Evolutionary conservation across 2,113 vertebrate genomes (phyloP).

Genomic region (Stomatorhinus ivindoensis): DNA sequence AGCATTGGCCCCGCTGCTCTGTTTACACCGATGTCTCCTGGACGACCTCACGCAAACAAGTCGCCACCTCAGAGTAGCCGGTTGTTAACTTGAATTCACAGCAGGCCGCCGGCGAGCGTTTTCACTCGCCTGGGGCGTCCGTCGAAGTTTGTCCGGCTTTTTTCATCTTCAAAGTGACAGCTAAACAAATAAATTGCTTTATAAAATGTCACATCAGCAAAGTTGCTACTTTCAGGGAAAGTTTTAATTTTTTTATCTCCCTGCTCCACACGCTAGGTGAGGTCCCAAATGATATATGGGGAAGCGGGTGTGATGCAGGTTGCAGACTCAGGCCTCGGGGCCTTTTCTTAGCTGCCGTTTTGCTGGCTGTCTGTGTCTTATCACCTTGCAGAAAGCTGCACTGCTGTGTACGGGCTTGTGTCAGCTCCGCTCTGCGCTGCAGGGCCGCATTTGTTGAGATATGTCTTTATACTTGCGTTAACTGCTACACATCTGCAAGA

Average conservation of each 20-base stretch:
- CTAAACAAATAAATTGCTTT: constrained; percentile 20
- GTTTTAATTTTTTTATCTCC: neutral
- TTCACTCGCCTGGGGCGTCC: neutral
- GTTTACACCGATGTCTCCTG: neutral
- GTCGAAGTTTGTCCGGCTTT: constrained; percentile 1
- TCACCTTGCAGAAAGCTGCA: neutral
- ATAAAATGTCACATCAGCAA: constrained; percentile 23
- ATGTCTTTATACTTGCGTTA: neutral
- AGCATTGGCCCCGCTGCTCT: neutral
- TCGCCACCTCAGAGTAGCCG: too few species aligned
- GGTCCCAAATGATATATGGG: neutral
- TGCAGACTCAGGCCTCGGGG: neutral
- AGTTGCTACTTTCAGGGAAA: constrained; percentile 1
- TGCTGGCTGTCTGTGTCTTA: neutral
- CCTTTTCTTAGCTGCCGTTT: neutral
- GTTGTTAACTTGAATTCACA: neutral
- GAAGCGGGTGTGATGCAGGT: neutral
- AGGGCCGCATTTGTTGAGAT: neutral
- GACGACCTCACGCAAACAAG: neutral
- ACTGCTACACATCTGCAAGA: neutral
- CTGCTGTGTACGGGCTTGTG: neutral
- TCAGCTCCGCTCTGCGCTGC: neutral
- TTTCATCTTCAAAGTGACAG: constrained; percentile 21
- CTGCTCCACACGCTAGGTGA: neutral
- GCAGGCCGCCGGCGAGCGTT: neutral